Evolutionary conservation across 2,797 vertebrate genomes (phyloP).

Genomic region (Lates japonicus): DNA sequence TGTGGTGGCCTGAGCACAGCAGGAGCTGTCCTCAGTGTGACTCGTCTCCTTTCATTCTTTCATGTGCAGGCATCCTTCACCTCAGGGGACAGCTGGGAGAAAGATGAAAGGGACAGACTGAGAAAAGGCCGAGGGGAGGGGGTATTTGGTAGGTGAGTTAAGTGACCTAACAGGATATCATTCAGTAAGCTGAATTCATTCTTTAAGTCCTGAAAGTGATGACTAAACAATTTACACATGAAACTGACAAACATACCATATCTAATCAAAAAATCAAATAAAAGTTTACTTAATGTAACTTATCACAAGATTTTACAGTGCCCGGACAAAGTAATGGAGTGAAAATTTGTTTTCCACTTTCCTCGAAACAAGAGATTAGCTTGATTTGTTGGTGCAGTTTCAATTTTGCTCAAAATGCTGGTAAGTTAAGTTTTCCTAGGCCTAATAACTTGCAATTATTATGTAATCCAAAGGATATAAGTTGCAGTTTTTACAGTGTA

Average conservation of each 20-base stretch:
- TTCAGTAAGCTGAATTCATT: no score
- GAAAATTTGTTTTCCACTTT: no score
- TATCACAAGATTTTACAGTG: no score
- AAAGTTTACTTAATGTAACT: no score
- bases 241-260: no score
- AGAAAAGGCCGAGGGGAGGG: conserved; percentile 24
- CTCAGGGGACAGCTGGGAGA: conserved; percentile 62
- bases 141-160: not conserved
- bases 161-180: conserved; percentile 30
- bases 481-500: not conserved
- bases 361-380: not conserved
- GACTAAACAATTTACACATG: no score
- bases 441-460: not conserved
- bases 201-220: no score
- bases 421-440: not conserved
- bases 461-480: not conserved
- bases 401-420: not conserved
- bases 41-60: conserved; percentile 65
- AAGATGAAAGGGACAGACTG: conserved; percentile 64
- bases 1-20: conserved; percentile 82
- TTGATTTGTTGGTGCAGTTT: not conserved
- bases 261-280: no score
- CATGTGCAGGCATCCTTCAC: conserved; percentile 55
- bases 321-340: no score
- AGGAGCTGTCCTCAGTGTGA: conserved; percentile 58